These are phyloP conservation scores for Spinibarbus caldwelli DNA, from an alignment of 2,797 vertebrate genomes.

Conservation along the genomic window DNA sequence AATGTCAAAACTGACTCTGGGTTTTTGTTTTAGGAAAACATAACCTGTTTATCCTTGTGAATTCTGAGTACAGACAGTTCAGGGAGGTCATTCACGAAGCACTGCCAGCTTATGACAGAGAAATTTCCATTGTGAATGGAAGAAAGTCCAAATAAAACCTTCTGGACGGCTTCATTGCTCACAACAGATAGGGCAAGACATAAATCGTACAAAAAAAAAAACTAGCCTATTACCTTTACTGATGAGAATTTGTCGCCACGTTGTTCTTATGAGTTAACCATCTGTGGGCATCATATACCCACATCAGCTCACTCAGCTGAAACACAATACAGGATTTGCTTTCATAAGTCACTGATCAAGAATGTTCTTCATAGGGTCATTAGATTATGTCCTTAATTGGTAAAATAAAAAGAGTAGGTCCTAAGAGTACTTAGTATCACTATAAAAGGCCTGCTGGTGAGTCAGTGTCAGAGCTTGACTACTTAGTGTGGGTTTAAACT, in stretches of 20 bases:
- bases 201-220: not conserved
- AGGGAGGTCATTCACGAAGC: slow-evolving; percentile 44
- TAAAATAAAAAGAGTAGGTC: slow-evolving; percentile 37
- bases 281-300: slow-evolving; percentile 25
- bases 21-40: slow-evolving; percentile 23
- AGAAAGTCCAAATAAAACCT: slow-evolving; percentile 51
- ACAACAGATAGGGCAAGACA: slow-evolving; percentile 34
- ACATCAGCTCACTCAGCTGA: not conserved
- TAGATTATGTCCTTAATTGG: slow-evolving; percentile 41
- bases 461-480: slow-evolving; percentile 2
- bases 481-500: not conserved
- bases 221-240: slow-evolving; percentile 37
- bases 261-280: slow-evolving; percentile 23
- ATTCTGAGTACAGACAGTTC: slow-evolving; percentile 25
- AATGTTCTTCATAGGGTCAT: slow-evolving; percentile 41
- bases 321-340: slow-evolving; percentile 26
- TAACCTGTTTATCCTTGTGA: slow-evolving; percentile 32
- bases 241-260: not conserved
- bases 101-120: slow-evolving; percentile 58
- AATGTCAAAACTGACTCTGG: not conserved
- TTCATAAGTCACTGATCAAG: slow-evolving; percentile 34
- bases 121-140: slow-evolving; percentile 56
- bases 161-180: slow-evolving; percentile 28
- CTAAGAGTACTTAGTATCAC: not conserved
- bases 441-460: slow-evolving; percentile 20